Conservation (phyloP, 2,888 invertebrate genomes). For the Augochlorella aurata region DNA sequence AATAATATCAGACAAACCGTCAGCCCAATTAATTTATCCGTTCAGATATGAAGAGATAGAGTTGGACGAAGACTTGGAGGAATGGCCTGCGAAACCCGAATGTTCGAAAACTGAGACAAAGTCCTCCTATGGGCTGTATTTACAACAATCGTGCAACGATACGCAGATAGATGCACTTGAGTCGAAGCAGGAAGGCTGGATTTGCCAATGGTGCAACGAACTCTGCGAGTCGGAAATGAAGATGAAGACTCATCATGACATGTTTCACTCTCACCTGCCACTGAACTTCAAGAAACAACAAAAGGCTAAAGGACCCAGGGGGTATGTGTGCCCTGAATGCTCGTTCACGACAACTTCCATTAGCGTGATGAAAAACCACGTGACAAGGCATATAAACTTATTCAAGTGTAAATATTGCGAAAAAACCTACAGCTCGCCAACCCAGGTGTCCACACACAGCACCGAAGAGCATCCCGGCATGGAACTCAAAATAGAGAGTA, state of each 20-base stretch:
- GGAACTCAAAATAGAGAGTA: constrained; percentile 72
- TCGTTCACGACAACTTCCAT: constrained; percentile 73
- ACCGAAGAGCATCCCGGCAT: constrained; percentile 73
- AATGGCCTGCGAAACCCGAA: constrained; percentile 11
- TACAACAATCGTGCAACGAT: constrained; percentile 27
- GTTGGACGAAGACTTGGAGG: background rate
- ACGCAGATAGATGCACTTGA: constrained; percentile 1
- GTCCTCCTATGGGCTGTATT: constrained; percentile 39
- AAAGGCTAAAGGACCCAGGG: constrained; percentile 56
- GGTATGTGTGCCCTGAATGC: constrained; percentile 81
- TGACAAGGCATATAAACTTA: constrained; percentile 80
- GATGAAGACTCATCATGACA: constrained; percentile 78
- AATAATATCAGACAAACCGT: background rate
- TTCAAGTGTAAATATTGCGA: constrained; percentile 81
- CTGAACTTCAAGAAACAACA: constrained; percentile 68
- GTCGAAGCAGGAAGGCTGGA: constrained; percentile 65
- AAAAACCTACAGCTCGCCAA: constrained; percentile 73
- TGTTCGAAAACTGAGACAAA: constrained; percentile 21
- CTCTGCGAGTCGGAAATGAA: constrained; percentile 74
- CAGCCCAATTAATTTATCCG: constrained; percentile 46
- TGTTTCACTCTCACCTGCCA: constrained; percentile 79
- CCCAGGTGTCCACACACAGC: constrained; percentile 75
- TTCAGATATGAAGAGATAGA: constrained; percentile 69
- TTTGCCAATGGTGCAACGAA: constrained; percentile 78
- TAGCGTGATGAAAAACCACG: constrained; percentile 79